Base-by-base conservation (phyloP, 2,113 vertebrate genomes). In the Oncorhynchus masou region DNA sequence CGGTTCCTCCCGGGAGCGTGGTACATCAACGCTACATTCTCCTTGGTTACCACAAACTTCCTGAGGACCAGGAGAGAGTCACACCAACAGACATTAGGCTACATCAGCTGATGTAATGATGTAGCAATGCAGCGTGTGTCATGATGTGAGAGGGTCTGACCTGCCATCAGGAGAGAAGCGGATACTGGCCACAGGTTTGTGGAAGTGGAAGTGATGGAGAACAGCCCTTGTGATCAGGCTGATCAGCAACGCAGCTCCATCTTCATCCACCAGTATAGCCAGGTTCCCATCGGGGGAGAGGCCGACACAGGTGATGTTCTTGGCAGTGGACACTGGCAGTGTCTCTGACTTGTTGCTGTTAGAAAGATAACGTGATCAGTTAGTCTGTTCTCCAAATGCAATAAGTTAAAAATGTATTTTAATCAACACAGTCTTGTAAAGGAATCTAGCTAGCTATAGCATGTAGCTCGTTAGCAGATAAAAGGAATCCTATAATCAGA, bases 151-250 rank as follows among this genome's bases (percentile, higher is more conserved):
- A 45, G 8, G 8, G 20, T 64, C 79, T 87, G 73, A 99, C 98
- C 95, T 97, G 92, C 97, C 96, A 20, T 99, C 95, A 0, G 97
- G 97, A 1, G 97, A 98, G 91, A 99, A 99, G 80, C 92, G 88
- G 84, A 99, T 78, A 39, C 96, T 96, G 83, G 90, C 94, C 78
- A 99, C 97, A 0, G 95, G 96, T 72, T 95, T 96, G 88, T 97
- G 96, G 77, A 99, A 99, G 89, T 97, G 92, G 81, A 95, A 97
- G 12, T 86, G 93, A 91, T 99, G 95, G n/a, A 99, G 95, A 69
- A 95, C 88, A 0, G 96, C 94, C 70, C 94, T 91, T 29, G 95
- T 95, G 15, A 94, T 75, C 82, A 99, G 90, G 75, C 96, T 98
- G 83, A 99, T 91, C 79, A 99, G 89, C 78, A 99, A 68, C 0